Base-by-base conservation (phyloP, 2,113 vertebrate genomes). In the Lepidothrix coronata region DNA sequence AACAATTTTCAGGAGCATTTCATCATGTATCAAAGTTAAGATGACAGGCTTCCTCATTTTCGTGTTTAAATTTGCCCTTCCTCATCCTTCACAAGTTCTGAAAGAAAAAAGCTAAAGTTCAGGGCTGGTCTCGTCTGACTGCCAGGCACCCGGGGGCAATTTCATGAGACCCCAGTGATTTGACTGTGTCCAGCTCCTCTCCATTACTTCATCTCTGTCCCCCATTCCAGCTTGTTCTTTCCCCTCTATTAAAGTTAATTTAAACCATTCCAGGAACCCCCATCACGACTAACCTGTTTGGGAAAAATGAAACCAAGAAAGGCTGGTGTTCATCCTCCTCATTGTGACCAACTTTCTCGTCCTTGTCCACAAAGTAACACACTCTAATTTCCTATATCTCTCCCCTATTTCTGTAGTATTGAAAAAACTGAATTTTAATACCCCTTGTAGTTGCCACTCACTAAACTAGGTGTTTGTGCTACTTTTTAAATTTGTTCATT, bases 1-100 rank as follows among this genome's bases (percentile, higher is more conserved):
- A 74, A 78, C 85, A 63, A 89, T 85, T 94, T 95, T 77, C 85
- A 85, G 61, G 18, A 89, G 70, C 62, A 79, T 88, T 91, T 96
- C 44, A 89, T 18, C 46, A 51, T 54, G 59, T 43, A 84, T 74
- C 55, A 84, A 84, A 89, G 74, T 75, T 91, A 91, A 85, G 61
- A 39, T 78, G 81, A 91, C 57, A 89, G 49, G 44, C 6, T 79
- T 88, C 62, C 81, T 88, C 35, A 85, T 82, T 93, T 82, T 52
- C 63, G 13, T 57, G 44, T 43, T 84, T 63, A 81, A 72, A 57
- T 85, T 82, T 87, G n/a, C 39, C 87, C 84, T 91, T 95, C 70
- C 21, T 78, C 10, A 68, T 85, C 66, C 77, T 93, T 93, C 71
- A 55, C 28, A 79, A 59, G 37, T 37, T 91, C 39, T 67, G 75